Conservation (phyloP, 2,888 invertebrate species). For the Eulithis prunata region DNA sequence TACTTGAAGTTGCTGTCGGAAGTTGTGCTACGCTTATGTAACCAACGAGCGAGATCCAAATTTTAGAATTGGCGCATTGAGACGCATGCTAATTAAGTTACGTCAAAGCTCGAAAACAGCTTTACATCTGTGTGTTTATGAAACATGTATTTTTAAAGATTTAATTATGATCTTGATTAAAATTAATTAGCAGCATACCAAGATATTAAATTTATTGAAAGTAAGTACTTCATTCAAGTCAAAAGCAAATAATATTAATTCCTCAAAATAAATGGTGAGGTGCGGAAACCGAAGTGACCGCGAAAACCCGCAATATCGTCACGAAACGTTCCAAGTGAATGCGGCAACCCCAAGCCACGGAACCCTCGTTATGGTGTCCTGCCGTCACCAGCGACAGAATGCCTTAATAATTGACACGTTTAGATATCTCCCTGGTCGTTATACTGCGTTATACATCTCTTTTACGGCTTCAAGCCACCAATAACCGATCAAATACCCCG, state of each 20-base stretch:
- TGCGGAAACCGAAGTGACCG: constrained; percentile 38
- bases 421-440: constrained; percentile 30
- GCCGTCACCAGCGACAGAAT: constrained; percentile 23
- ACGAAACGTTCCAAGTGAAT: constrained; percentile 29
- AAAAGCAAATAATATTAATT: constrained; percentile 31
- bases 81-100: constrained; percentile 16
- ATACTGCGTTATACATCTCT: constrained; percentile 33
- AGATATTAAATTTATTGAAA: not conserved
- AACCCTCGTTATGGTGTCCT: constrained; percentile 38
- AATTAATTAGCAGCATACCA: not conserved
- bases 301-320: constrained; percentile 38
- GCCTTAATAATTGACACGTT: constrained; percentile 43
- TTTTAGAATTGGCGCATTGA: constrained; percentile 1
- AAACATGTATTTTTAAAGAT: not conserved
- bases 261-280: constrained; percentile 33
- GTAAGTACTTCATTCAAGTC: constrained; percentile 3
- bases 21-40: constrained; percentile 16
- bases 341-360: constrained; percentile 37
- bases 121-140: not conserved
- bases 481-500: constrained; percentile 48
- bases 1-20: not conserved
- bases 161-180: not conserved
- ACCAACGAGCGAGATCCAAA: constrained; percentile 9
- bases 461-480: constrained; percentile 42
- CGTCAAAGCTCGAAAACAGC: constrained; percentile 10